These are phyloP conservation scores for Ephydatia muelleri DNA, from an alignment of 37 sponge, comb jelly and placozoan species.

Conservation along the genomic window DNA sequence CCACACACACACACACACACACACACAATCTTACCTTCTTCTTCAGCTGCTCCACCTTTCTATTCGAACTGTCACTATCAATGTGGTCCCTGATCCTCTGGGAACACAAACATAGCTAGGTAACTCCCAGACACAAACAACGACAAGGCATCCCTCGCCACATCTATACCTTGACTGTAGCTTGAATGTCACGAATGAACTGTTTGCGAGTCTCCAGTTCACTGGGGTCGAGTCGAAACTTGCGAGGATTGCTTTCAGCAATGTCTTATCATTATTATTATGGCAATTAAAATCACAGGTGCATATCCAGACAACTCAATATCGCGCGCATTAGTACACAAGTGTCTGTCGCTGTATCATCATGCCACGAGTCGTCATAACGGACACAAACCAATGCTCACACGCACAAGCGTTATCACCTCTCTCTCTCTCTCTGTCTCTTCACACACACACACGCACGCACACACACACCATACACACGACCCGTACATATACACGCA, in stretches of 20 bases:
- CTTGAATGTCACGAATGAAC: constrained; percentile 76
- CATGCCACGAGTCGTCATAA: no score
- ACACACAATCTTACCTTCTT: constrained; percentile 78
- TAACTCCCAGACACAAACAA: neutral
- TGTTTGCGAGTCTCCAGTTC: constrained; percentile 73
- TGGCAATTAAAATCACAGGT: neutral
- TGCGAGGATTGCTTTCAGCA: constrained; percentile 76
- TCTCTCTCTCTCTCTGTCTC: no score
- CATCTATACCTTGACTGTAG: constrained; percentile 49
- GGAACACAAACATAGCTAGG: neutral
- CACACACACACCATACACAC: constrained; percentile 13
- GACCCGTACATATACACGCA: no score
- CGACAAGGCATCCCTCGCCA: neutral
- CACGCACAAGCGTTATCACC: no score
- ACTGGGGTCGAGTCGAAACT: constrained; percentile 66
- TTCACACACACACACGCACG: no score
- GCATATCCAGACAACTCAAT: constrained; percentile 5
- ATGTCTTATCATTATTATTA: constrained; percentile 55
- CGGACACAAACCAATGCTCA: no score
- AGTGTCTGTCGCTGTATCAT: no score
- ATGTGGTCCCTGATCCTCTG: constrained; percentile 74
- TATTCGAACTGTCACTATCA: constrained; percentile 42
- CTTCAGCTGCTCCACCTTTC: constrained; percentile 53
- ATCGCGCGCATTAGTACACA: no score
- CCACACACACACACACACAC: no score